Evolutionary conservation across 1,140 invertebrate species (phyloP).

Genomic region (Atta texana): DNA sequence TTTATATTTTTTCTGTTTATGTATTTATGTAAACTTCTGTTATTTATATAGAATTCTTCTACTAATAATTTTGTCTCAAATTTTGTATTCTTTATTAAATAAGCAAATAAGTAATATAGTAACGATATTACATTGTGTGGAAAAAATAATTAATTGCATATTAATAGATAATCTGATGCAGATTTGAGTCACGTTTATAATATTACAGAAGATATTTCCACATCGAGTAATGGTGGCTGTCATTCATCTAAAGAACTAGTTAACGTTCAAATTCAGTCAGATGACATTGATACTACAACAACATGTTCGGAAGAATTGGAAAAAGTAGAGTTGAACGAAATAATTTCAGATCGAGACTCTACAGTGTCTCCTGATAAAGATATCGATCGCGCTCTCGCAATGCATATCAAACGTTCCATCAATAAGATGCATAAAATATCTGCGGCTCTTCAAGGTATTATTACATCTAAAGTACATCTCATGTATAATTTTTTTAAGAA

Average conservation of each 20-base stretch:
- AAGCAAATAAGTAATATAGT: constrained; percentile 16
- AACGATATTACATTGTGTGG: not conserved
- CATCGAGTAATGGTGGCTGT: constrained; percentile 20
- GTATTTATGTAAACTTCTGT: not conserved
- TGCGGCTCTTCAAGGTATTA: constrained; percentile 67
- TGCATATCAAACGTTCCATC: constrained; percentile 66
- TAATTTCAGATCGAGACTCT: constrained; percentile 11
- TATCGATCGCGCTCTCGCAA: constrained; percentile 67
- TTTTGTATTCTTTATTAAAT: not conserved
- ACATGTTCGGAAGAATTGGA: constrained; percentile 13
- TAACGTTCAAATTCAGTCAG: constrained; percentile 39
- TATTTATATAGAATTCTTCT: not conserved
- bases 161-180: not conserved
- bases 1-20: not conserved
- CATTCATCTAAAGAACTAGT: constrained; percentile 36
- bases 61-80: not conserved
- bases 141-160: not conserved
- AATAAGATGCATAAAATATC: constrained; percentile 62
- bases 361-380: constrained; percentile 25
- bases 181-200: constrained; percentile 1
- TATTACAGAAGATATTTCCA: constrained; percentile 37
- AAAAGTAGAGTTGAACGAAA: constrained; percentile 18
- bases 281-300: constrained; percentile 23
- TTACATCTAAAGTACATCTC: not conserved
- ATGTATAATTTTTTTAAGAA: too few relatives aligned